Evolutionary conservation across 2,113 vertebrate genomes (phyloP), one percentile per base, ranked within the genome.

Genomic region (Otolemur garnettii): DNA sequence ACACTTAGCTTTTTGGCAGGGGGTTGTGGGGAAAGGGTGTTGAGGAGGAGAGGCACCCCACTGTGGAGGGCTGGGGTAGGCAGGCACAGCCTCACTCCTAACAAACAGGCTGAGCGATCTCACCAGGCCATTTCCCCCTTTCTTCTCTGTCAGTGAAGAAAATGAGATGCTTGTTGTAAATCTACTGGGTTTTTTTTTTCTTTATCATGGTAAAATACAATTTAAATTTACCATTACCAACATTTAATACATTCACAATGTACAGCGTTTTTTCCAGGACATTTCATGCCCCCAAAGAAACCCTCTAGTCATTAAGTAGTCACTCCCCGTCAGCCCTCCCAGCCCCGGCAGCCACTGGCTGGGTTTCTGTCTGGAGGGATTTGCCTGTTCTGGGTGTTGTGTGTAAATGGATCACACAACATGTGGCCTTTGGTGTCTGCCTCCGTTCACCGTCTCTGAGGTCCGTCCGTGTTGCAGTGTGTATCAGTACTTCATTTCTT

Each of bases 171-270:
- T 38, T 90, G 75, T 83, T 94, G 86, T 75, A 80, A 66, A 64
- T 85, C 53, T 28, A 13, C 8, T 11, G 69, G 15, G 15, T 35
- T 57, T 24, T 78, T 94, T 19, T 72, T 78, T 38, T 50, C 9
- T 50, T 50, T 50, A 45, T 71, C 57, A n/a, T 85, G 42, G 6
- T 85, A 78, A 95, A 92, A 95, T 57, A 94, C 28, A 24, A 83
- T 64, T 38, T n/a, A 80, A 77, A 64, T 42, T 68, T 87, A 71
- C 45, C 60, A n/a, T 22, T 72, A 92, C 2, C n/a, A 64, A 91
- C 42, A 77, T 69, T 85, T 28, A 79, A 15, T 22, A 53, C 24
- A 33, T 30, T 94, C 30, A 50, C 50, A 59, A 21, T 26, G 64
- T 35, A 5, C 0, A 7, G 35, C 30, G 55, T 81, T 75, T 81